phyloP scores from a whole-genome alignment of 2,113 vertebrate species.

The Plecturocebus donacophilus region DNA sequence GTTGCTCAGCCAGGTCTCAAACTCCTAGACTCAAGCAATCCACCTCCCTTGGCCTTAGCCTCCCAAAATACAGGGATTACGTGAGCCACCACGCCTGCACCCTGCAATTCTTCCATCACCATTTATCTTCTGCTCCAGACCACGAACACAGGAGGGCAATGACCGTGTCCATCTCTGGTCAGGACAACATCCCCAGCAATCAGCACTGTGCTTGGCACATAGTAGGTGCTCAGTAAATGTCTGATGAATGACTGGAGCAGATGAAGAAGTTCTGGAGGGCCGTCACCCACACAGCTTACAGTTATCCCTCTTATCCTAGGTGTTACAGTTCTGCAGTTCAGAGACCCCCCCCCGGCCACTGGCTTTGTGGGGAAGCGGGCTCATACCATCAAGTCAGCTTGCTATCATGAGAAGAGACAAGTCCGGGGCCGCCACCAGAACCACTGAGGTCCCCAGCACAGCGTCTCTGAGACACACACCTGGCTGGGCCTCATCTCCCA shows the following conservation, averaged over 20 bases:
- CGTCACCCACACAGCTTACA: neutral
- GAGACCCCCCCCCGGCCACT: neutral
- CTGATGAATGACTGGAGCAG: neutral
- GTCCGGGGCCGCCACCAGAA: neutral
- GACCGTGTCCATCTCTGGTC: neutral
- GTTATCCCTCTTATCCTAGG: neutral
- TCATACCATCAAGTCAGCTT: neutral
- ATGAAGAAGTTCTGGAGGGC: neutral
- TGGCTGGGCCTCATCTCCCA: no score
- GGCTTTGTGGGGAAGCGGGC: neutral
- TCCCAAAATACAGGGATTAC: no score
- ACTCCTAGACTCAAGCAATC: no score
- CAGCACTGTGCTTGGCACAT: accelerated
- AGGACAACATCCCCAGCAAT: neutral
- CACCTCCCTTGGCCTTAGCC: no score
- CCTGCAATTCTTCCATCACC: neutral
- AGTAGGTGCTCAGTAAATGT: neutral
- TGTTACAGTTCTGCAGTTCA: neutral
- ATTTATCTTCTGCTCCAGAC: neutral
- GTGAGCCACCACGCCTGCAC: neutral
- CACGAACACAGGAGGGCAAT: neutral
- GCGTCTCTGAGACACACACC: neutral
- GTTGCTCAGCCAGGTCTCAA: no score
- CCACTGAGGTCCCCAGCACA: neutral
- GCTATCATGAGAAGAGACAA: neutral